These are phyloP conservation scores for Dolichopus griseipennis DNA, from an alignment of 2,888 invertebrate species.

Conservation along the genomic window DNA sequence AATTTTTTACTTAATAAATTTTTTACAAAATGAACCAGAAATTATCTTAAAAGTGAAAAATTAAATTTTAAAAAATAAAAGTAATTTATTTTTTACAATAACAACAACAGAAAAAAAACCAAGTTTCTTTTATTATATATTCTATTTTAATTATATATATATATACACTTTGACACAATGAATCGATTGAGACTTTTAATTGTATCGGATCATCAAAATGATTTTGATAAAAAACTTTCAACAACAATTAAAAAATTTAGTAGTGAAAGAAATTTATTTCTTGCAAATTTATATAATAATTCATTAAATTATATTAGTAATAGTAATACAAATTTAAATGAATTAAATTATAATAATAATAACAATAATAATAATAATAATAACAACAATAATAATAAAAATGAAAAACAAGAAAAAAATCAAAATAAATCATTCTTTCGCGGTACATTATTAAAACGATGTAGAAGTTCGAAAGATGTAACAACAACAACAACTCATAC, in stretches of 20 bases:
- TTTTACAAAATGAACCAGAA: too few relatives aligned
- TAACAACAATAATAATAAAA: neutral
- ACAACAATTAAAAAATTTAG: constrained; percentile 22
- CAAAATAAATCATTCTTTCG: constrained; percentile 21
- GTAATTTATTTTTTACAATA: too few relatives aligned
- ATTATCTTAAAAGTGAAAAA: too few relatives aligned
- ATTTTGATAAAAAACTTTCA: constrained; percentile 22
- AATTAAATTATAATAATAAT: constrained; percentile 9
- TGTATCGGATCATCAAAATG: constrained; percentile 22
- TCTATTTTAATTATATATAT: neutral
- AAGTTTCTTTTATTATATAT: neutral
- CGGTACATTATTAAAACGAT: constrained; percentile 21
- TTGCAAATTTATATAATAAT: constrained; percentile 21
- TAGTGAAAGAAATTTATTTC: constrained; percentile 23
- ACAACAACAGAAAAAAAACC: neutral
- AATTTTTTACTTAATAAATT: too few relatives aligned
- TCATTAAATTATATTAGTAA: constrained; percentile 20
- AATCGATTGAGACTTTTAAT: constrained; percentile 21
- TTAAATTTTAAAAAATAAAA: too few relatives aligned
- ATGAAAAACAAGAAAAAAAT: constrained; percentile 13
- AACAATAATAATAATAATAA: constrained; percentile 12
- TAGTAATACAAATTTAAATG: constrained; percentile 20
- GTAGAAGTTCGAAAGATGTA: constrained; percentile 23
- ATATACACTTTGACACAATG: constrained; percentile 11
- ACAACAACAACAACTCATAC: constrained; percentile 9